Base-by-base conservation (phyloP, 2,888 invertebrate genomes). In the Keiferia lycopersicella region DNA sequence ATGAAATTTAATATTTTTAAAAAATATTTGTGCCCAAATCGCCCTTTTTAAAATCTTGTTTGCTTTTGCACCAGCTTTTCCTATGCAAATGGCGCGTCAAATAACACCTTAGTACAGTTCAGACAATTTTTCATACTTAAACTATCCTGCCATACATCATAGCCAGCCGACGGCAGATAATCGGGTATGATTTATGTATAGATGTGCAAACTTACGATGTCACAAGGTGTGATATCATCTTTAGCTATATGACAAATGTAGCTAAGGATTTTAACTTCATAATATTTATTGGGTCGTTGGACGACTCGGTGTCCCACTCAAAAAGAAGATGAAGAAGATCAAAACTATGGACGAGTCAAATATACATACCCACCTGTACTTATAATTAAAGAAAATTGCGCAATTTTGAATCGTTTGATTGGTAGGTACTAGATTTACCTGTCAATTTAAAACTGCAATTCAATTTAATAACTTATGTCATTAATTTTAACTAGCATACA, bases 181-280 rank as follows among this genome's bases (percentile, higher is more conserved):
- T 80, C 74, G 74, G 65, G 48, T 69, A 69, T 79, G 82, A 80
- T 82, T 80, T 80, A 82, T 81, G 67, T 66, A 66, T 62, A 66
- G 67, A 70, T 68, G 64, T 64, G 63, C 68, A 67, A 66, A 65
- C 65, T 67, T 18, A 26, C 50, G 58, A 58, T 20, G 50, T 34
- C 60, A 50, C 22, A 6, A 20, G 67, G n/a, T n/a, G 14, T 53
- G 16, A 45, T 11, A 53, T 51, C 62, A 53, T 38, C 53, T 62
- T 62, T 11, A 53, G 48, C 10, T 34, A 18, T 16, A 61, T 30
- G 48, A 61, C 26, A 45, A 26, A 60, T 41, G 59, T 59, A 45
- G 12, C n/a, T 14, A 7, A 41, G 10, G 16, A 56, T 56, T 26
- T 56, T 56, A n/a, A 34, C 16, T 51, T 22, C 12, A 22, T 20